Conservation (phyloP, 2,888 invertebrate genomes). For the Lepidocyrtinus sp. region DNA sequence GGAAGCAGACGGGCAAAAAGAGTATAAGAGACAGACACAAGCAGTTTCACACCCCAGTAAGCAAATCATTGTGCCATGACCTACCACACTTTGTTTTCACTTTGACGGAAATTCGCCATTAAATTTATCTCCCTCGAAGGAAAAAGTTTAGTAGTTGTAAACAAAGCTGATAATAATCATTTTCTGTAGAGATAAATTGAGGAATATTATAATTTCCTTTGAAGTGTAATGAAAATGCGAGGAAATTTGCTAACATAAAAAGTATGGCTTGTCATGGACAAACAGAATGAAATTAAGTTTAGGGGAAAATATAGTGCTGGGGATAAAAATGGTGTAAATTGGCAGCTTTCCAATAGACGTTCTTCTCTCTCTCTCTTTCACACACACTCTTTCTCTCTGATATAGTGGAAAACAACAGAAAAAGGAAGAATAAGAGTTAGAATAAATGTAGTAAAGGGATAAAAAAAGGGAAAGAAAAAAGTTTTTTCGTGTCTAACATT, state of each 20-base stretch:
- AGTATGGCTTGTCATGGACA: constrained; percentile 51
- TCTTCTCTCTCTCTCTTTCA: constrained; percentile 49
- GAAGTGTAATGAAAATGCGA: background rate
- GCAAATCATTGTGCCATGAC: constrained; percentile 33
- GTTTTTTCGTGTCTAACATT: constrained; percentile 48
- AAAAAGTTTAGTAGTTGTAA: constrained; percentile 38
- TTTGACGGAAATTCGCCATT: background rate
- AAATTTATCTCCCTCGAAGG: background rate
- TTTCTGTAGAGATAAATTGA: background rate
- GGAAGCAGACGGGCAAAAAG: background rate
- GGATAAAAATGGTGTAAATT: constrained; percentile 53
- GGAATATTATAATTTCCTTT: background rate
- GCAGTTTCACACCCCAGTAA: background rate
- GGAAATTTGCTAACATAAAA: constrained; percentile 1
- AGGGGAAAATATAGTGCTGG: constrained; percentile 41
- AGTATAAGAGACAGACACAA: background rate
- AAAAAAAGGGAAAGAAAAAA: background rate
- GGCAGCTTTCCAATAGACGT: constrained; percentile 60
- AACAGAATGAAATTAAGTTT: constrained; percentile 19
- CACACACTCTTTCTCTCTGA: constrained; percentile 36
- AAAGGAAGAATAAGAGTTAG: background rate
- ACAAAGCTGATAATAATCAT: constrained; percentile 43
- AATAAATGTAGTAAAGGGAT: background rate
- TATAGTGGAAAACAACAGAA: too few species aligned
- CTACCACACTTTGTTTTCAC: constrained; percentile 35